phyloP scores from a whole-genome alignment of 1,140 invertebrate genomes.

The Uloborus diversus region DNA sequence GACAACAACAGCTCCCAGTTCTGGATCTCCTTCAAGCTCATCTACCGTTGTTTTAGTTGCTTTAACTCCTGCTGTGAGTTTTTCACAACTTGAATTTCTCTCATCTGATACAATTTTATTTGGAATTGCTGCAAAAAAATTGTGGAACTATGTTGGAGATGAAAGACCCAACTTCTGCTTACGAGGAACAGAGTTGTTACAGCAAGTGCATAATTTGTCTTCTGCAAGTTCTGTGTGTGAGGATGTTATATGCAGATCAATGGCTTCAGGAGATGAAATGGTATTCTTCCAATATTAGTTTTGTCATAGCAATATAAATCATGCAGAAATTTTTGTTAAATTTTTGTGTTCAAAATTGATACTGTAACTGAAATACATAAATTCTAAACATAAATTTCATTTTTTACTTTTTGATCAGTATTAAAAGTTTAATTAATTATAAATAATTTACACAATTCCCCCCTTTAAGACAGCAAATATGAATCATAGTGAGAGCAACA shows the following conservation, averaged over 20 bases:
- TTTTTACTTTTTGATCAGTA: no score
- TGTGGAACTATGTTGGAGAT: constrained; percentile 76
- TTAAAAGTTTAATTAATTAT: no score
- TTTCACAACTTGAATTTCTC: constrained; percentile 58
- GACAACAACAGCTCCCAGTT: not conserved
- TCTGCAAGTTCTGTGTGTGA: constrained; percentile 73
- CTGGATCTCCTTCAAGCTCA: not conserved
- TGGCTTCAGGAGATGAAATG: constrained; percentile 64
- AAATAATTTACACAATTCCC: no score
- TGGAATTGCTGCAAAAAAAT: constrained; percentile 72
- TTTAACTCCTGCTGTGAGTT: constrained; percentile 64
- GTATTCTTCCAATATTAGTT: constrained; percentile 3
- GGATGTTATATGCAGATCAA: constrained; percentile 73
- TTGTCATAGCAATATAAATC: no score
- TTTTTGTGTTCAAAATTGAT: no score
- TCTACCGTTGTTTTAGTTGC: constrained; percentile 62
- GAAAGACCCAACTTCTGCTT: constrained; percentile 71
- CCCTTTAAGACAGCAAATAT: no score
- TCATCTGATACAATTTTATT: constrained; percentile 58
- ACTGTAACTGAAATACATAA: no score
- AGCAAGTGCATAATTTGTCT: constrained; percentile 76
- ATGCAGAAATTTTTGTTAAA: no score
- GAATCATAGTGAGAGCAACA: no score
- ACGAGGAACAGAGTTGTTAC: constrained; percentile 74
- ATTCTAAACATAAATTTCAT: no score